Percentiles rank a stretch among this genome's conserved stretches.
phyloP scores from a whole-genome alignment of 2,888 invertebrate species.

The Limnephilus lunatus region DNA sequence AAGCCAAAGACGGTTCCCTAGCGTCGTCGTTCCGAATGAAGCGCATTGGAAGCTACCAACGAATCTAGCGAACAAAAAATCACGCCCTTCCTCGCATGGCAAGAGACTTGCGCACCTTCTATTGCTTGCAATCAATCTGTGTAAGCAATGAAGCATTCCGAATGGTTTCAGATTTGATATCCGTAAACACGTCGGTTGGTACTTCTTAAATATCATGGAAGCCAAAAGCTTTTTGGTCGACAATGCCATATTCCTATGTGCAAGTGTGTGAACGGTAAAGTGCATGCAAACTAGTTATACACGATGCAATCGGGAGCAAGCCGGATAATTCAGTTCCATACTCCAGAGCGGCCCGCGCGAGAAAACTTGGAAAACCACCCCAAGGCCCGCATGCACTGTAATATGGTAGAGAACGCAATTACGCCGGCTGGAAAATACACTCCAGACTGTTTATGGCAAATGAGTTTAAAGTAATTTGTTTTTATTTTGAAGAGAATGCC shows the following conservation, averaged over 20 bases:
- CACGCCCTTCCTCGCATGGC: too few relatives aligned
- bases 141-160: too few relatives aligned
- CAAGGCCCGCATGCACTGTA: not conserved
- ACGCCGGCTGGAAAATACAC: constrained; percentile 8
- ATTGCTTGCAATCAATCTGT: too few relatives aligned
- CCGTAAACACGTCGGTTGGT: not conserved
- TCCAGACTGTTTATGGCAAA: not conserved
- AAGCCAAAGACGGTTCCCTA: too few relatives aligned
- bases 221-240: not conserved
- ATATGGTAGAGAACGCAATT: not conserved
- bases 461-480: not conserved
- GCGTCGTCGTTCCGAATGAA: too few relatives aligned
- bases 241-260: not conserved
- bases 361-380: constrained; percentile 6
- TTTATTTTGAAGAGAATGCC: not conserved
- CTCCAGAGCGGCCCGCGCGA: not conserved
- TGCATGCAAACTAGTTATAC: constrained; percentile 31
- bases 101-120: too few relatives aligned
- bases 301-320: constrained; percentile 23
- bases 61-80: too few relatives aligned
- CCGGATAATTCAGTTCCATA: constrained; percentile 33
- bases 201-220: not conserved
- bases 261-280: not conserved
- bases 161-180: too few relatives aligned
- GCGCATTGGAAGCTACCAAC: too few relatives aligned